Percentiles rank a stretch among this genome's conserved stretches.
Conservation (phyloP, 1,140 invertebrate genomes). For the Tetragonula clypearis region DNA sequence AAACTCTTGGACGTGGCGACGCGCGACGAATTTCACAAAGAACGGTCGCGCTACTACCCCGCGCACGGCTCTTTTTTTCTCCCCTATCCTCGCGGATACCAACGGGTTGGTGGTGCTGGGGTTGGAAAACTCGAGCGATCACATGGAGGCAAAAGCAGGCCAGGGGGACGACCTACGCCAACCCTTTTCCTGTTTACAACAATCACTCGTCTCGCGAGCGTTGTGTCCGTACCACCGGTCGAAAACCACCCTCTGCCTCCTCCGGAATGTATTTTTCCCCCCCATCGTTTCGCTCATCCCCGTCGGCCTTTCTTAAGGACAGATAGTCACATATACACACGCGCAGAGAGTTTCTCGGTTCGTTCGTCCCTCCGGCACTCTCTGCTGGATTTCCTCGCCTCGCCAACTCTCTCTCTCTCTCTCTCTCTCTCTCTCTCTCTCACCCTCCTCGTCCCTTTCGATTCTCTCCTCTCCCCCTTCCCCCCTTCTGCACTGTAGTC, state of each 20-base stretch:
- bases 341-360: neutral
- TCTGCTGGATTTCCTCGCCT: slow-evolving; percentile 27
- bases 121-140: slow-evolving; percentile 20
- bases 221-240: slow-evolving; percentile 40
- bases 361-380: slow-evolving; percentile 24
- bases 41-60: neutral
- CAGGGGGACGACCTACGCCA: slow-evolving; percentile 72
- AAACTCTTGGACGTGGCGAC: neutral
- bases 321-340: neutral
- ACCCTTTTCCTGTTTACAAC: slow-evolving; percentile 69
- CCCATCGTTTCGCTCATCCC: slow-evolving; percentile 45
- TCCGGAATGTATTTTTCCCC: neutral
- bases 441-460: slow-evolving; percentile 38
- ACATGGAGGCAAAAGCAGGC: slow-evolving; percentile 37
- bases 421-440: neutral
- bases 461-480: slow-evolving; percentile 31
- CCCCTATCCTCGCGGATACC: neutral
- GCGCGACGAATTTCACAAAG: neutral
- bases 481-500: neutral
- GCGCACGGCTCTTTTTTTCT: too few species aligned
- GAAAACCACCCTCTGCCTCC: slow-evolving; percentile 32
- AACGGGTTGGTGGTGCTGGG: too few species aligned
- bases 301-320: slow-evolving; percentile 31
- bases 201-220: slow-evolving; percentile 55
- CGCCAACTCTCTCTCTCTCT: slow-evolving; percentile 8